phyloP scores from a whole-genome alignment of 2,797 vertebrate genomes.

The Pantherophis alleghaniensis region DNA sequence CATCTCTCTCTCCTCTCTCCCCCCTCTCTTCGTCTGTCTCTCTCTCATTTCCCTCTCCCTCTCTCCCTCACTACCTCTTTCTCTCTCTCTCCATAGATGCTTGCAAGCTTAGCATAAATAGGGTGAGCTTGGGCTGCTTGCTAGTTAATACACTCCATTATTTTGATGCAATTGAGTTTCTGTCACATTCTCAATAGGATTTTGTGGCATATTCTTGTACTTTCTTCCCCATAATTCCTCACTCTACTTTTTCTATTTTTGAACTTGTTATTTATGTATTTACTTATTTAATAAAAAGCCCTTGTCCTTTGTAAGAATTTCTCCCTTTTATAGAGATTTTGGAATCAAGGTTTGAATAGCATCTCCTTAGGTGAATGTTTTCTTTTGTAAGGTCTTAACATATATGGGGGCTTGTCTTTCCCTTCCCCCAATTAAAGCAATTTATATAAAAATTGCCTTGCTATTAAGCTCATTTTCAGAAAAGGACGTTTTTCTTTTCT shows the following conservation, averaged over 20 bases:
- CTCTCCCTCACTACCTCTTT: too few species aligned
- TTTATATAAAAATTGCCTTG: constrained; percentile 50
- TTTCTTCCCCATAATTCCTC: not conserved
- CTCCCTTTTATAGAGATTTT: constrained; percentile 7
- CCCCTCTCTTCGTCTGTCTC: too few species aligned
- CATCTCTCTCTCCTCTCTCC: too few species aligned
- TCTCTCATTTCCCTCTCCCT: too few species aligned
- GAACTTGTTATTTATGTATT: constrained; percentile 20
- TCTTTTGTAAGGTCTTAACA: constrained; percentile 41
- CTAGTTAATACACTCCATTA: constrained; percentile 29
- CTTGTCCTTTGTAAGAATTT: not conserved
- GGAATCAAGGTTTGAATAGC: constrained; percentile 15
- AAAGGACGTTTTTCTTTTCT: constrained; percentile 41
- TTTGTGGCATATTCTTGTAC: constrained; percentile 31
- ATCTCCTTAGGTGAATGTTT: constrained; percentile 13
- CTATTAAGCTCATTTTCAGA: constrained; percentile 57
- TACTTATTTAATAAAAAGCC: not conserved
- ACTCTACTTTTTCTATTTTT: not conserved
- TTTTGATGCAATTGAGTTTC: constrained; percentile 21
- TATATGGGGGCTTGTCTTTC: constrained; percentile 51
- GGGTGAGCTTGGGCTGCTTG: constrained; percentile 8
- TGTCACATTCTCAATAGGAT: constrained; percentile 4
- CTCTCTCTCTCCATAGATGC: not conserved
- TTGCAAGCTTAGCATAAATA: constrained; percentile 31
- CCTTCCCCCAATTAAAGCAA: constrained; percentile 40